Conservation (phyloP, 2,113 vertebrate species). For the Phocoena phocoena region DNA sequence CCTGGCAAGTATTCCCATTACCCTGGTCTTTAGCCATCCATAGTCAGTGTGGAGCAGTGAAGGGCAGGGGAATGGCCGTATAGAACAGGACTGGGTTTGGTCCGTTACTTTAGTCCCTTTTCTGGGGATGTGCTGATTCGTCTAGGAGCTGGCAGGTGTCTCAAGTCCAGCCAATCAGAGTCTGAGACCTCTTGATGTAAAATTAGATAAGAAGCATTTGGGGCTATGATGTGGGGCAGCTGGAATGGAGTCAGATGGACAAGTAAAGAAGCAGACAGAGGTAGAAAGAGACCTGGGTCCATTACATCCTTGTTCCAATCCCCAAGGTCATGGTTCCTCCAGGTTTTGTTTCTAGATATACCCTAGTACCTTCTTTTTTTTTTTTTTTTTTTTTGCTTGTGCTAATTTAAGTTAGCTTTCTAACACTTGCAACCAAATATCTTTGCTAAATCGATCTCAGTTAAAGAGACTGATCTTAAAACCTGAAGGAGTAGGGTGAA, state of each 20-base stretch:
- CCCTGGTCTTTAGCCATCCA: not conserved
- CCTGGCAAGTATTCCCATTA: not conserved
- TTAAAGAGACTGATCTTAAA: not conserved
- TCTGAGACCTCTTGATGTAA: not conserved
- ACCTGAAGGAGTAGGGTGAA: not conserved
- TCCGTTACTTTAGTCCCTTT: not conserved
- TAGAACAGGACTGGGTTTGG: not conserved
- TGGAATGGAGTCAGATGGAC: not conserved
- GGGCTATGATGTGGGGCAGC: not conserved
- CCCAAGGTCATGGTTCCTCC: not conserved
- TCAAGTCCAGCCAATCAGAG: not conserved
- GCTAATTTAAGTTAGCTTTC: not conserved
- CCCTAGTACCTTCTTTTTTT: not conserved
- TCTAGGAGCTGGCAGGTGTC: not conserved
- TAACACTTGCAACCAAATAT: not conserved
- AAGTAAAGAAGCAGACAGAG: not conserved
- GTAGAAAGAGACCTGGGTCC: not conserved
- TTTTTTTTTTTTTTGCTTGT: not conserved
- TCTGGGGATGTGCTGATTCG: not conserved
- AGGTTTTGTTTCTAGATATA: not conserved
- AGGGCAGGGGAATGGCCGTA: fast-evolving
- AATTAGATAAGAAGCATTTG: not conserved
- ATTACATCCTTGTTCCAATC: not conserved
- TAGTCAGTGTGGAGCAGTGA: not conserved
- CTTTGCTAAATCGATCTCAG: not conserved